Conservation (phyloP, 2,113 vertebrate genomes). For the Marcusenius ussheri region DNA sequence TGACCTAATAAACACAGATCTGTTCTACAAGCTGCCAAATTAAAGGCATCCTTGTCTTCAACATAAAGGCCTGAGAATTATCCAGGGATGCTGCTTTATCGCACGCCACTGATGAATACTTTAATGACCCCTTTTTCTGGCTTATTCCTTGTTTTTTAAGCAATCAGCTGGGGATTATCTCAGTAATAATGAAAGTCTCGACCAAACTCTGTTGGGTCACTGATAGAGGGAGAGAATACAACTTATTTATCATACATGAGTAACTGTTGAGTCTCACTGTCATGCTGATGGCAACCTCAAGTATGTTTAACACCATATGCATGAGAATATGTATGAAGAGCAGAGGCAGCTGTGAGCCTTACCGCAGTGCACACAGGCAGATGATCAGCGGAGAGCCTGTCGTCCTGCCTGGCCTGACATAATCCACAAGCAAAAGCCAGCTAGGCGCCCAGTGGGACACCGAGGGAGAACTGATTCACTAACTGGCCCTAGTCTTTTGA, state of each 20-base stretch:
- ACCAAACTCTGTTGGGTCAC: not conserved
- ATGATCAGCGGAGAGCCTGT: not conserved
- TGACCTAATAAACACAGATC: constrained; percentile 11
- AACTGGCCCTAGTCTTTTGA: not conserved
- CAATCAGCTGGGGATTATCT: not conserved
- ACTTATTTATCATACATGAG: not conserved
- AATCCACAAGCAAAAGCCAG: not conserved
- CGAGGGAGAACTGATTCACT: not conserved
- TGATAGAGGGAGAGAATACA: not conserved
- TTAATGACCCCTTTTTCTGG: not conserved
- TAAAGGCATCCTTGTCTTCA: constrained; percentile 11
- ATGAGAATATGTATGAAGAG: not conserved
- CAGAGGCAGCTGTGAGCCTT: not conserved
- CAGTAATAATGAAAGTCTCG: not conserved
- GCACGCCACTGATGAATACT: constrained; percentile 16
- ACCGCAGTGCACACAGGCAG: not conserved
- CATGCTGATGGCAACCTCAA: not conserved
- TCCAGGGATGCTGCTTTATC: not conserved
- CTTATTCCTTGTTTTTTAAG: not conserved
- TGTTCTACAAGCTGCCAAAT: constrained; percentile 21
- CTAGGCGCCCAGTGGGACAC: not conserved
- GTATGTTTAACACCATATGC: not conserved
- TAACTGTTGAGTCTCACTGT: not conserved
- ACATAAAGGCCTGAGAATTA: constrained; percentile 1
- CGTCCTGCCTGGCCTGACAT: not conserved